Percentiles rank a stretch among this genome's conserved stretches.
phyloP scores from a whole-genome alignment of 2,797 vertebrate genomes.

The Enteromius unitaeniatus region DNA sequence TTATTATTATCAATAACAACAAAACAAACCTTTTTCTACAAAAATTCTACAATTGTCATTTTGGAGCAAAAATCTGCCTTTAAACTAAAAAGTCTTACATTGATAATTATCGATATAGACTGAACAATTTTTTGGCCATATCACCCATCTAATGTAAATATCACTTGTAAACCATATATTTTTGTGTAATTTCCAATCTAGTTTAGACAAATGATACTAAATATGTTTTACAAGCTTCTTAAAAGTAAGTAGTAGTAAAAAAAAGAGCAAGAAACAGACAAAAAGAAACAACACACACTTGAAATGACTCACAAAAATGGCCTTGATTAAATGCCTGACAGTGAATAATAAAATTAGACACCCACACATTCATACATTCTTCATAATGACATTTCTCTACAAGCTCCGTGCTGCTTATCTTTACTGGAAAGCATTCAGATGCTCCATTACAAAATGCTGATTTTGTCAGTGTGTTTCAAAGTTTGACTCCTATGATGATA shows the following conservation, averaged over 20 bases:
- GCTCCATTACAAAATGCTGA: neutral
- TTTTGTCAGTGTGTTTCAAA: slow-evolving; percentile 1
- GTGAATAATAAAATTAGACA: neutral
- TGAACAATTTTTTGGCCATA: no score
- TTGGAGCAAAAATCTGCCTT: no score
- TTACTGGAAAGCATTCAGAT: neutral
- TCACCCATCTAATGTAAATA: neutral
- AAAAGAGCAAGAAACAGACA: neutral
- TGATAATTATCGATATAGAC: no score
- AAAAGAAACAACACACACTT: neutral
- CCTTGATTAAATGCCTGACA: neutral
- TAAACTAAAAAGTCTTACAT: no score
- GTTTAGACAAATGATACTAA: neutral
- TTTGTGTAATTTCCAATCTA: neutral
- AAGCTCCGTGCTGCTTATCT: neutral
- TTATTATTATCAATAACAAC: neutral
- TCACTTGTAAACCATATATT: neutral
- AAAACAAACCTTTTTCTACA: no score
- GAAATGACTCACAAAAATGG: neutral
- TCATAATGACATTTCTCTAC: neutral
- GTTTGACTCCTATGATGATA: slow-evolving; percentile 80
- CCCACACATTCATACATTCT: neutral
- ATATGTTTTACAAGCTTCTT: neutral
- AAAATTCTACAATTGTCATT: no score
- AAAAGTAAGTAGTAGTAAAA: neutral